Conservation (phyloP, 2,797 vertebrate species). For the Lagodon rhomboides region DNA sequence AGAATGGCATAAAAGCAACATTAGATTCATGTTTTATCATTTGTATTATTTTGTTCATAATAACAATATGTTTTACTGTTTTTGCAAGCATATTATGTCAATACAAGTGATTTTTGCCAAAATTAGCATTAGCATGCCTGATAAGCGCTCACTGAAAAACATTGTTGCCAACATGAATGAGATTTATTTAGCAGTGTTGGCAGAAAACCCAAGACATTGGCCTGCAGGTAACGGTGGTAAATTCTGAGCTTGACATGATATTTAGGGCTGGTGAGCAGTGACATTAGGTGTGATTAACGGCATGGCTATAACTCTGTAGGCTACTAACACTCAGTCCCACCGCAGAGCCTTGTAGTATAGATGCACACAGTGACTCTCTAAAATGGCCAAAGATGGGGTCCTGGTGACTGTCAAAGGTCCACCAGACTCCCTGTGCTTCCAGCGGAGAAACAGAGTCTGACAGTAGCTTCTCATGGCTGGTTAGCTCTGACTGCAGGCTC, state of each 20-base stretch:
- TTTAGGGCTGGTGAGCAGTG: not conserved
- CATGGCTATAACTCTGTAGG: not conserved
- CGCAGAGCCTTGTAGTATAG: not conserved
- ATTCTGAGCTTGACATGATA: not conserved
- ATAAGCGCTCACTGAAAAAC: not conserved
- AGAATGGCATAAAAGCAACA: not conserved
- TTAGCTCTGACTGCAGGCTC: slow-evolving; percentile 5
- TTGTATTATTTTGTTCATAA: not conserved
- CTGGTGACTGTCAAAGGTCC: not conserved
- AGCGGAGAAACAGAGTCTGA: not conserved
- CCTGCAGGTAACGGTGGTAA: not conserved
- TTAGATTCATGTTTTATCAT: not conserved
- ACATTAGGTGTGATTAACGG: not conserved
- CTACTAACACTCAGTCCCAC: not conserved
- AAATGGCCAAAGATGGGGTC: not conserved
- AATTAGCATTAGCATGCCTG: not conserved
- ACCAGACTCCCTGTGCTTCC: not conserved
- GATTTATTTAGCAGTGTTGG: not conserved
- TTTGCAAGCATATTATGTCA: not conserved
- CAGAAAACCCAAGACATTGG: not conserved
- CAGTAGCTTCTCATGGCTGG: not conserved
- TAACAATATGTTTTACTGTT: not conserved
- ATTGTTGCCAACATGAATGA: too few species aligned
- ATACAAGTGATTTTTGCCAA: not conserved
- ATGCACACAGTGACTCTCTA: not conserved